Conservation (phyloP, 2,888 invertebrate species). For the Sclerodermus sp. region DNA sequence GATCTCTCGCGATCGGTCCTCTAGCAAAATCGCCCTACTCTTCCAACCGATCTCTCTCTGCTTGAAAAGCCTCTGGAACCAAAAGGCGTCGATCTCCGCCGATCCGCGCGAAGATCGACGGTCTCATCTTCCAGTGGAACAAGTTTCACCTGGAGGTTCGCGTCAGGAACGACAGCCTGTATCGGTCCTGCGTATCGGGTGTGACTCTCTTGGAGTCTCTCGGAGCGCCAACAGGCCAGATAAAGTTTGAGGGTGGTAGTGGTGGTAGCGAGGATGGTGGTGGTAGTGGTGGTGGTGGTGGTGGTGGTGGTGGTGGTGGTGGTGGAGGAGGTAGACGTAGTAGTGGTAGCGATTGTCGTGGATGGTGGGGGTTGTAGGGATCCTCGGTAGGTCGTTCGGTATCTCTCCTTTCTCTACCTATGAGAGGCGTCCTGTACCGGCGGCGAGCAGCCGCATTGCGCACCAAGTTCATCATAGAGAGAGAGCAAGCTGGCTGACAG, state of each 20-base stretch:
- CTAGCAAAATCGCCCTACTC: too few species aligned
- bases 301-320: conserved; percentile 39
- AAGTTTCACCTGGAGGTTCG: too few species aligned
- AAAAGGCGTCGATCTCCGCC: too few species aligned
- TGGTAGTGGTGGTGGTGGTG: conserved; percentile 31
- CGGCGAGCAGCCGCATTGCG: conserved; percentile 33
- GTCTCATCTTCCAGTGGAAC: too few species aligned
- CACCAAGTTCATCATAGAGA: conserved; percentile 53
- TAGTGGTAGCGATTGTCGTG: conserved; percentile 7
- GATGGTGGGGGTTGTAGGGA: conserved; percentile 27
- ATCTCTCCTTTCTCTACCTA: conserved; percentile 31
- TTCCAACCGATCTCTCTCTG: too few species aligned
- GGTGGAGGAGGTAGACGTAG: too few species aligned
- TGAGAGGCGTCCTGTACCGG: conserved; percentile 22
- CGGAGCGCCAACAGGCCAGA: not conserved
- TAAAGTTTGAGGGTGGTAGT: conserved; percentile 1
- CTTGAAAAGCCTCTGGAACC: too few species aligned
- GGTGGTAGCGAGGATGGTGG: conserved; percentile 14
- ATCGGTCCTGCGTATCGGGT: too few species aligned
- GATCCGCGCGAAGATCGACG: too few species aligned
- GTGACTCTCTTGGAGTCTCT: conserved; percentile 17
- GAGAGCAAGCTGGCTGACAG: too few species aligned
- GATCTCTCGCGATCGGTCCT: too few species aligned
- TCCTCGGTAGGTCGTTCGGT: conserved; percentile 13
- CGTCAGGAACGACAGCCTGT: too few species aligned